Base-by-base conservation (phyloP, 2,113 vertebrate genomes). In the Percopsis transmontana region DNA sequence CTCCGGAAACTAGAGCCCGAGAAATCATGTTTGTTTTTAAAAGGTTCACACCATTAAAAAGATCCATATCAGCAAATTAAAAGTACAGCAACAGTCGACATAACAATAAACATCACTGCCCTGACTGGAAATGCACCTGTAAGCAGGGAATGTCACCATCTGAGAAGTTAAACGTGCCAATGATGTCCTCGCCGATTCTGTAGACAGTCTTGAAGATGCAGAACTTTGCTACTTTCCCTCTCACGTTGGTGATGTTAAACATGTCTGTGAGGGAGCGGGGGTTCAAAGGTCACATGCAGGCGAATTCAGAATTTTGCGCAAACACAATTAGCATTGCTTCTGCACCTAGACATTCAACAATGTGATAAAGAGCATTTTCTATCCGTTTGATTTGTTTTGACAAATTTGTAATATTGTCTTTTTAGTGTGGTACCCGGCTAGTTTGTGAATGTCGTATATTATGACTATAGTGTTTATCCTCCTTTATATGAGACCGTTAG, bases 171-270 rank as follows among this genome's bases (percentile, higher is more conserved):
- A 99, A 97, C 0, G 95, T 96, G 47, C 97, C 96, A 2, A 99
- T 88, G 58, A 99, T 93, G 5, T 99, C 97, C 74, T 99, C 97
- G 10, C 97, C 97, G 0, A 99, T 93, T 87, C 96, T 94, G 90
- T 98, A 99, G 1, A 98, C 91, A 0, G 92, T 96, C 85, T 98
- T 98, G 89, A 98, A 98, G 88, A 99, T 96, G 87, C 97, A 96
- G 85, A 99, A 97, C 0, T 95, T 97, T 2, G 94, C 96, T 72
- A 99, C 96, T 76, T 97, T 98, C 15, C 97, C 97, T 15, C 93
- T 92, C 59, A 92, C 81, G 52, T 97, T 98, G 78, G 96, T 99
- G 91, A 99, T 98, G 75, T 95, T 99, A 72, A 97, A 99, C 58
- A 98, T 88, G 80, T 97, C 97, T 99, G 85, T 3, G 67, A 50